Evolutionary conservation across 1,140 invertebrate genomes (phyloP).

Genomic region (Orius insidiosus): DNA sequence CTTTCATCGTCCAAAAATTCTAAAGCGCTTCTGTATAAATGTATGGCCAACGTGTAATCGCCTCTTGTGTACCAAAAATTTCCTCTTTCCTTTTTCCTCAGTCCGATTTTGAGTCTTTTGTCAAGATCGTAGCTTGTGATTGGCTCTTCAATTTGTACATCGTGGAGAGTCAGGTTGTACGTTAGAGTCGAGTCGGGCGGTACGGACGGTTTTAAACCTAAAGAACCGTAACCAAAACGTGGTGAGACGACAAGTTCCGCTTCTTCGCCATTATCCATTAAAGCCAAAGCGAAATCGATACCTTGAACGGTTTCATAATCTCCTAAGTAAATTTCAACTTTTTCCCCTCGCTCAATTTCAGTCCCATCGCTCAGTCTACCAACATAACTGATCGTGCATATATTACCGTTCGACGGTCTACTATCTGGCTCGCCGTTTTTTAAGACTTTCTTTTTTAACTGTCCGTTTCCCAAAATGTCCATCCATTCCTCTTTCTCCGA

Average conservation of each 20-base stretch:
- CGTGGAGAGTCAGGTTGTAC: constrained; percentile 50
- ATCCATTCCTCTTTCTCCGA: no score
- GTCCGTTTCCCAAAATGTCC: constrained; percentile 52
- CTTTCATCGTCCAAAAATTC: constrained; percentile 60
- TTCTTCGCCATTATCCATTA: constrained; percentile 68
- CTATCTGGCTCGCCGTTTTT: constrained; percentile 38
- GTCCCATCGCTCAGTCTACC: constrained; percentile 44
- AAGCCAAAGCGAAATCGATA: constrained; percentile 57
- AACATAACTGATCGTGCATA: constrained; percentile 47
- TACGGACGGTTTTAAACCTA: constrained; percentile 45
- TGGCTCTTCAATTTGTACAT: constrained; percentile 40
- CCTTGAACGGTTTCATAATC: constrained; percentile 69
- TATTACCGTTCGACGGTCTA: constrained; percentile 45
- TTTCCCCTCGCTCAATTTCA: constrained; percentile 44
- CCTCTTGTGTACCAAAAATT: constrained; percentile 74
- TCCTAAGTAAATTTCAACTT: constrained; percentile 51
- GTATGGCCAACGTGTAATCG: constrained; percentile 59
- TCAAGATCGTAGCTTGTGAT: constrained; percentile 37
- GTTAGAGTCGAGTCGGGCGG: constrained; percentile 40
- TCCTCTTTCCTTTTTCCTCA: constrained; percentile 57
- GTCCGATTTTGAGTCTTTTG: constrained; percentile 42
- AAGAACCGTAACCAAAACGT: constrained; percentile 54
- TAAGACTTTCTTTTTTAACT: constrained; percentile 44
- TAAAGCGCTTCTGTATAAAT: constrained; percentile 66
- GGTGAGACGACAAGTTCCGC: constrained; percentile 48